Conservation (phyloP, 2,888 invertebrate species). For the Acanthosepion lycidas region DNA sequence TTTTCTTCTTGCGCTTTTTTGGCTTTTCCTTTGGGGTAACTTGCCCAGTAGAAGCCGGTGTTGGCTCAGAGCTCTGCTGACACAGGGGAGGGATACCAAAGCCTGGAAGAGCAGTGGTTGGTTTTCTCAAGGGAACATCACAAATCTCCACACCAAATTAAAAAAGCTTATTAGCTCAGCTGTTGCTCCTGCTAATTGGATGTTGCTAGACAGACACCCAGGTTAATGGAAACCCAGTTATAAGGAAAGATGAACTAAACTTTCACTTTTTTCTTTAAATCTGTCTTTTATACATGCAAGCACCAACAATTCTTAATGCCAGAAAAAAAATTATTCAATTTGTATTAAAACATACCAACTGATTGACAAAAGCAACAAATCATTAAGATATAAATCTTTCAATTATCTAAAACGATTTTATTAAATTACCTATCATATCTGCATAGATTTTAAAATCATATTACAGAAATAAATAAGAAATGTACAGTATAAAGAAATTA, state of each 20-base stretch:
- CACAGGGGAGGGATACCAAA: slow-evolving; percentile 59
- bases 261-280: not conserved
- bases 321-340: not conserved
- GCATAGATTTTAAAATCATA: too few species aligned
- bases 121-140: slow-evolving; percentile 48
- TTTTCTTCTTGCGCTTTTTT: slow-evolving; percentile 68
- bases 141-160: slow-evolving; percentile 47
- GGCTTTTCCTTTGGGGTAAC: slow-evolving; percentile 62
- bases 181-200: slow-evolving; percentile 44
- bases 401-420: too few species aligned
- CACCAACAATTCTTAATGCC: slow-evolving; percentile 12
- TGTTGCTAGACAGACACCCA: slow-evolving; percentile 38
- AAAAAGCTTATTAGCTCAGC: slow-evolving; percentile 46
- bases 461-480: too few species aligned
- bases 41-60: slow-evolving; percentile 51
- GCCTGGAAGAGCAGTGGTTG: slow-evolving; percentile 62
- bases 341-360: too few species aligned
- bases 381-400: too few species aligned
- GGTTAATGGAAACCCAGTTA: not conserved
- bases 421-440: too few species aligned
- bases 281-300: not conserved
- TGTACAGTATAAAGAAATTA: too few species aligned
- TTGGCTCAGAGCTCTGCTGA: slow-evolving; percentile 52
- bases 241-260: not conserved
- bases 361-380: too few species aligned